Evolutionary conservation across 2,113 vertebrate genomes (phyloP).

Genomic region (Psilopsiagon aymara): DNA sequence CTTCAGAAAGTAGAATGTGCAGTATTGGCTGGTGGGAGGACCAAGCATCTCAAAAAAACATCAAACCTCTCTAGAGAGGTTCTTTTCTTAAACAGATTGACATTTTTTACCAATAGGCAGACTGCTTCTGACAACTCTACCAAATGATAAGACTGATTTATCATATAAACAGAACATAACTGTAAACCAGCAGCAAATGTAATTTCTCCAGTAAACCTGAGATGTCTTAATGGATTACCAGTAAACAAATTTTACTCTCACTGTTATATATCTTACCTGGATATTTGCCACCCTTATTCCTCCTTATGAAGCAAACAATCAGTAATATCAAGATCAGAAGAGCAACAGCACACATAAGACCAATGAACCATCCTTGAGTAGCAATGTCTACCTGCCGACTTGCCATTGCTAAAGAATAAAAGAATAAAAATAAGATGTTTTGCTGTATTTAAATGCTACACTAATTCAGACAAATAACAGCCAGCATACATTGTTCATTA

Average conservation of each 20-base stretch:
- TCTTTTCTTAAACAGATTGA: neutral
- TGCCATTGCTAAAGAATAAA: constrained; percentile 84
- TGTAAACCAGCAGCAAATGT: neutral
- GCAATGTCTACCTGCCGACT: constrained; percentile 97
- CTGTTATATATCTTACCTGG: constrained; percentile 82
- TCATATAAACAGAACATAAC: neutral
- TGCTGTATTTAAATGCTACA: neutral
- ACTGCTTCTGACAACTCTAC: neutral
- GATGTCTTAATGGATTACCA: neutral
- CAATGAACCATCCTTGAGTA: constrained; percentile 99
- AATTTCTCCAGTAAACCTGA: neutral
- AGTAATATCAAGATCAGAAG: constrained; percentile 96
- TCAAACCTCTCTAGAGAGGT: neutral
- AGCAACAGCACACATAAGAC: constrained; percentile 97
- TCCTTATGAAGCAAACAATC: constrained; percentile 98
- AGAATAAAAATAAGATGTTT: neutral
- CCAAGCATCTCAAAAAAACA: neutral
- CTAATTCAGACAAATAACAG: neutral
- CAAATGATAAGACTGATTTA: neutral
- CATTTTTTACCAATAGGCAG: neutral
- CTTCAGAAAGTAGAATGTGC: neutral
- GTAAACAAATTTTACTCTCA: neutral
- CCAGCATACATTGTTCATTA: neutral
- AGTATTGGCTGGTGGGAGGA: neutral
- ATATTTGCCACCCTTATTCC: constrained; percentile 99